Evolutionary conservation across 2,113 vertebrate species (phyloP).

Genomic region (Podarcis raffonei): DNA sequence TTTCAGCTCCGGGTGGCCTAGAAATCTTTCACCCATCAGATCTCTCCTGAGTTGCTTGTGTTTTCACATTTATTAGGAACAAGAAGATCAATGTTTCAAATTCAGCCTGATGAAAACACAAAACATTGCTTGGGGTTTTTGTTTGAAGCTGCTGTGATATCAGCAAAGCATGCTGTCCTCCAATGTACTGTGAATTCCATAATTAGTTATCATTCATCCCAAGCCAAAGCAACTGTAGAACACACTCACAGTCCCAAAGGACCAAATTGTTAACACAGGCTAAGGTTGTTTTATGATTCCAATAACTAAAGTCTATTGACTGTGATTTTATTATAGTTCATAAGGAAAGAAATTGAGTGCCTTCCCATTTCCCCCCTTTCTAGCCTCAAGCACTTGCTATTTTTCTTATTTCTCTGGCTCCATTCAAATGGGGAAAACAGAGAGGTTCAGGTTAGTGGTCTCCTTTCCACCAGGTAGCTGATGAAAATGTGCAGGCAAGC

Average conservation of each 20-base stretch:
- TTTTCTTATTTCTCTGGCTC: conserved; percentile 52
- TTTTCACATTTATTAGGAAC: conserved; percentile 39
- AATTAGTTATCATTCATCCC: conserved; percentile 58
- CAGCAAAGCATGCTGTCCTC: conserved; percentile 36
- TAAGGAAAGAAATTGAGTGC: conserved; percentile 42
- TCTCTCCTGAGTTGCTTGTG: conserved; percentile 30
- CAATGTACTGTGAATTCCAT: conserved; percentile 39
- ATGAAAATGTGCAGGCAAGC: conserved; percentile 32
- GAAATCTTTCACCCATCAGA: conserved; percentile 40
- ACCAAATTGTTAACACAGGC: conserved; percentile 47
- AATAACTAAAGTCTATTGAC: conserved; percentile 63
- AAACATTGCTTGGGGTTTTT: background rate
- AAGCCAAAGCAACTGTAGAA: conserved; percentile 42
- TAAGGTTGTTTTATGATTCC: conserved; percentile 51
- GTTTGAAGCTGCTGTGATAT: conserved; percentile 23
- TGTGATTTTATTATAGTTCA: conserved; percentile 65
- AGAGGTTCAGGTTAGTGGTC: conserved; percentile 1
- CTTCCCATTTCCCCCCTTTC: conserved; percentile 25
- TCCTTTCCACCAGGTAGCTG: conserved; percentile 20
- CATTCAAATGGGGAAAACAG: conserved; percentile 45
- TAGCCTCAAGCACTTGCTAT: conserved; percentile 40
- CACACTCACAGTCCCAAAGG: conserved; percentile 33
- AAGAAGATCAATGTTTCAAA: conserved; percentile 53
- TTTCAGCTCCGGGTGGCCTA: conserved; percentile 23
- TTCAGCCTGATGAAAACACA: background rate